Base-by-base conservation (phyloP, 2,797 vertebrate genomes). In the Mormyrops attenuatus region DNA sequence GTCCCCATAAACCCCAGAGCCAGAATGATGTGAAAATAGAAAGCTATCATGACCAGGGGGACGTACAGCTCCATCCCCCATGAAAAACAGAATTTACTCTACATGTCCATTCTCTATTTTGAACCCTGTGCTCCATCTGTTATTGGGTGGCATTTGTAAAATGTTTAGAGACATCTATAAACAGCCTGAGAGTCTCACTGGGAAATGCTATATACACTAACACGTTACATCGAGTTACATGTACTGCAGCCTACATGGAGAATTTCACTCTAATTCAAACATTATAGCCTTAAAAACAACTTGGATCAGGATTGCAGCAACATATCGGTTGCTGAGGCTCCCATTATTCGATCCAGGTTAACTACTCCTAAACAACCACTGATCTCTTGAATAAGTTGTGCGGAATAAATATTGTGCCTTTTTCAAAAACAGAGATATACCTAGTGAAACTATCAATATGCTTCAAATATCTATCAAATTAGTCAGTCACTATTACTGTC, bases 1-100 rank as follows among this genome's bases (percentile, higher is more conserved):
- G 94, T 89, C 90, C 93, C 95, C 95, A 95, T 95, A 95, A 95
- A 95, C 91, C 92, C 92, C 93, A 93, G 95, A 95, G 93, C 94
- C 89, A 38, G 13, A 73, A 38, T 73, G 66, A 38, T 73, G 13
- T 93, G 92, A 41, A 49, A 93, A 92, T 2, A 34, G 92, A 92
- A 85, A 92, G 93, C 94, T 95, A 96, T 90, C 91, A 93, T 3
- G 93, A 95, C 93, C 94, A 69, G 92, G 87, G 95, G 95, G 96
- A 95, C 92, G 91, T 92, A 94, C 93, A 94, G 95, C 92, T 95
- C 94, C 93, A 92, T 89, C 77, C 85, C 38, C 41, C 90, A 89
- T 77, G 91, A 90, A 93, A 94, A 89, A 60, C 88, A 63, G 91
- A 92, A 90, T 93, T 93, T 92, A 91, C 90, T 88, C 50, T 26